phyloP scores from a whole-genome alignment of 2,888 invertebrate species.

The Mechanitis messenoides region DNA sequence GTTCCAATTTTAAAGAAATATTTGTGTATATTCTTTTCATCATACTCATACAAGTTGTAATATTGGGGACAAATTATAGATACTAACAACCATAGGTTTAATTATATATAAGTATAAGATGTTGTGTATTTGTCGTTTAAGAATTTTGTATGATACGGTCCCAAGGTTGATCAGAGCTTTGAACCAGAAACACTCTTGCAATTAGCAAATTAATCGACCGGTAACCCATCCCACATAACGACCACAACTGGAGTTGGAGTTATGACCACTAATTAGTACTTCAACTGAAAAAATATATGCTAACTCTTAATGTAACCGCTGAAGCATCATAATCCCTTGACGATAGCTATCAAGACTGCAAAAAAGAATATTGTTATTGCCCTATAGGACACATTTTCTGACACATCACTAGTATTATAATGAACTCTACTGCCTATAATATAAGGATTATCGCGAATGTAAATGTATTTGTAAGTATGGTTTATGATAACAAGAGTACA shows the following conservation, averaged over 20 bases:
- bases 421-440: background rate
- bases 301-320: background rate
- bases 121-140: no score
- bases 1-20: no score
- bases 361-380: conserved; percentile 16
- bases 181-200: conserved; percentile 14
- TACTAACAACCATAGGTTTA: no score
- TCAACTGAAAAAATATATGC: background rate
- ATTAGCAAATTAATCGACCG: conserved; percentile 31
- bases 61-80: no score
- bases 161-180: background rate
- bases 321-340: conserved; percentile 7
- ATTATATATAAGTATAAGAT: no score
- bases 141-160: no score
- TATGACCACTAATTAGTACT: conserved; percentile 9
- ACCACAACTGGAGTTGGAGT: conserved; percentile 20
- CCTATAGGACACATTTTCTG: conserved; percentile 9
- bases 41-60: no score
- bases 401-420: background rate
- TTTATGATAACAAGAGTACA: conserved; percentile 27
- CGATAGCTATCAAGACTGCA: background rate
- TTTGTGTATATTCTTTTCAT: no score
- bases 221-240: conserved; percentile 26
- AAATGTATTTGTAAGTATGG: conserved; percentile 22
- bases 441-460: conserved; percentile 11